Percentiles rank a stretch among this genome's conserved stretches.
phyloP scores from a whole-genome alignment of 2,797 vertebrate species.

The Danio choprae region DNA sequence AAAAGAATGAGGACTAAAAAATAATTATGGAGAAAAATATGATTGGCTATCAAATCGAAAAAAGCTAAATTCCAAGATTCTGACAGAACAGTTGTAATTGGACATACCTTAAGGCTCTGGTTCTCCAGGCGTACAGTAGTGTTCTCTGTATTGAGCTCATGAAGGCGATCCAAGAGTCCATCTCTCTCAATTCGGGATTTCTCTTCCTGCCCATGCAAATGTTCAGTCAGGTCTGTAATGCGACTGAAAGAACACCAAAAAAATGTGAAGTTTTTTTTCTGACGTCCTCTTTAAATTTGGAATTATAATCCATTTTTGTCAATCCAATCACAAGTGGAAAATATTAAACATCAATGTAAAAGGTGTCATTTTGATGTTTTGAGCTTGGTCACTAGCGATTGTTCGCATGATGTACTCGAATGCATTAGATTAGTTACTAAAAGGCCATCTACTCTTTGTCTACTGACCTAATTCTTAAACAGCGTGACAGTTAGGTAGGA shows the following conservation, averaged over 20 bases:
- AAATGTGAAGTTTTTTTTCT: not conserved
- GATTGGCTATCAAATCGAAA: not conserved
- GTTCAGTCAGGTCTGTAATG: slow-evolving; percentile 80
- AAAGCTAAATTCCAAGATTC: not conserved
- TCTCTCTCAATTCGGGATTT: slow-evolving; percentile 80
- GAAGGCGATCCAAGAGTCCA: slow-evolving; percentile 78
- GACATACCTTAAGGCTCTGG: slow-evolving; percentile 85
- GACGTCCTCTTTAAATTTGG: not conserved
- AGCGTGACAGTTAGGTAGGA: too few relatives aligned
- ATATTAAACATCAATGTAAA: too few relatives aligned
- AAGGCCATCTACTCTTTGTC: too few relatives aligned
- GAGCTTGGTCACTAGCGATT: too few relatives aligned
- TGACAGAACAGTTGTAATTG: not conserved
- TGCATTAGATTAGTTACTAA: too few relatives aligned
- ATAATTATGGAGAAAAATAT: not conserved
- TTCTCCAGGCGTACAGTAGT: slow-evolving; percentile 82
- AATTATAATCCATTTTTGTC: not conserved
- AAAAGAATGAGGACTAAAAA: not conserved
- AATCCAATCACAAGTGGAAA: too few relatives aligned
- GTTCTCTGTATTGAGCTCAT: slow-evolving; percentile 79
- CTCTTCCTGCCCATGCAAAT: slow-evolving; percentile 79
- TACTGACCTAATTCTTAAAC: too few relatives aligned
- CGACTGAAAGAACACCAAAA: slow-evolving; percentile 72
- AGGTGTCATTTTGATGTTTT: too few relatives aligned
- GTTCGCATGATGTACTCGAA: too few relatives aligned